Evolutionary conservation across 2,888 invertebrate genomes (phyloP).

Genomic region (Saturnia pavonia): DNA sequence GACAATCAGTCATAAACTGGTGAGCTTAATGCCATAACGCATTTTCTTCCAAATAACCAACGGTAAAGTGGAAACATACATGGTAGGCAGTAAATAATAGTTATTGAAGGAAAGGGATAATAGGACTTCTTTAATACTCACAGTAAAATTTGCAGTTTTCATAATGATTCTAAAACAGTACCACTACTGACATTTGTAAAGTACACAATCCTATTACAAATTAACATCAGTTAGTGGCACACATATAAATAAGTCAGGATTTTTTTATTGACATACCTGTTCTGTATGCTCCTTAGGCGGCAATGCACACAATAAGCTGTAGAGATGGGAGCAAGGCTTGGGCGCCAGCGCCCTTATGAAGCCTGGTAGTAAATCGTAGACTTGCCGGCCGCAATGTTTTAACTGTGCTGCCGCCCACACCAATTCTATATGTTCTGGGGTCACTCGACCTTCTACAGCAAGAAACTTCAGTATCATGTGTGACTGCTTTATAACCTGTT

Average conservation of each 20-base stretch:
- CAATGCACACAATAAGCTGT: conserved; percentile 91
- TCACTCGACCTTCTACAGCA: conserved; percentile 95
- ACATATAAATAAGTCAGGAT: background rate
- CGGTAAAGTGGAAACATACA: too few relatives aligned
- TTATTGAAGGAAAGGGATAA: too few relatives aligned
- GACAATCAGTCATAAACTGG: too few relatives aligned
- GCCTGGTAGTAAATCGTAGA: conserved; percentile 94
- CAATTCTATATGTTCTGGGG: conserved; percentile 93
- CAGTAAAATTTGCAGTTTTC: too few relatives aligned
- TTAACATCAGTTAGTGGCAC: background rate
- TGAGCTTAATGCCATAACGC: too few relatives aligned
- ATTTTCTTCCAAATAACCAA: too few relatives aligned
- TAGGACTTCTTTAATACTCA: too few relatives aligned
- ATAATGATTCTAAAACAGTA: background rate
- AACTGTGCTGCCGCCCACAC: conserved; percentile 98
- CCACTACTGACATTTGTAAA: background rate
- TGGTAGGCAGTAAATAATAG: too few relatives aligned
- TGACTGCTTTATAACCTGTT: conserved; percentile 94
- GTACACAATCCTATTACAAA: background rate
- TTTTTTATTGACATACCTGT: conserved; percentile 79
- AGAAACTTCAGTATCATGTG: conserved; percentile 96
- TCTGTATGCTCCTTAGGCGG: conserved; percentile 96
- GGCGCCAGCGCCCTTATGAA: conserved; percentile 95
- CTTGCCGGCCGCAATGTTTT: conserved; percentile 97
- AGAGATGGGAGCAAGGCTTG: conserved; percentile 93